Base-by-base conservation (phyloP, 2,888 invertebrate species). In the Diadegma fenestrale region DNA sequence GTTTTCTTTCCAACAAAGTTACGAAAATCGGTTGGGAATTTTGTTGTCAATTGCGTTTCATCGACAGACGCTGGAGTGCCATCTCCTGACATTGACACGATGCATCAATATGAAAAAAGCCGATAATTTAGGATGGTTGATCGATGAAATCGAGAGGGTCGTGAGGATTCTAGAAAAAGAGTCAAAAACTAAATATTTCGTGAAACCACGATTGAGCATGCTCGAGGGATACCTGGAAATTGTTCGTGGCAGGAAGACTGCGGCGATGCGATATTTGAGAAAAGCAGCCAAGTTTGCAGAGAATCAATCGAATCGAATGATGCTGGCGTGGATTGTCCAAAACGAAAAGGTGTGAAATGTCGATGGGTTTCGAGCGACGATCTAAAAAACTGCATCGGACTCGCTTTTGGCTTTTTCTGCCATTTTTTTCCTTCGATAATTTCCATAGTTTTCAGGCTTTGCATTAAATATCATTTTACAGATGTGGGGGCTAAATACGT, bases 1-100 rank as follows among this genome's bases (percentile, higher is more conserved):
- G n/a, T 33, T 37, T 37, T 37, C 10, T 37, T 37, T 37, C 37
- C 1, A 37, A 8, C 0, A 37, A 37, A 37, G 37, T 37, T 37
- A 37, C 37, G 37, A 37, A 37, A 37, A 37, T 8, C 37, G 37
- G 37, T 37, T 3, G 17, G 5, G 22, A 30, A 37, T 19, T 14
- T 22, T 51, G 17, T 48, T 58, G 43, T 41, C 14, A 17, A 37
- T 75, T 3, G 19, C 26, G n/a, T 79, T 66, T 58, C 85, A 48
- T 48, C 33, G 3, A 22, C 58, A 92, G 92, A 84, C 86, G 6
- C 63, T 91, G 22, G 92, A 91, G 77, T 89, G 88, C 58, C 86
- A 87, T 22, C 41, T 92, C 26, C 41, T 92, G 1, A 78, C 89
- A 17, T n/a, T 91, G 5, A 73, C 85, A 1, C 89, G 85, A 1